These are phyloP conservation scores for Macaria notata DNA, from an alignment of 2,888 invertebrate genomes.

Conservation along the genomic window DNA sequence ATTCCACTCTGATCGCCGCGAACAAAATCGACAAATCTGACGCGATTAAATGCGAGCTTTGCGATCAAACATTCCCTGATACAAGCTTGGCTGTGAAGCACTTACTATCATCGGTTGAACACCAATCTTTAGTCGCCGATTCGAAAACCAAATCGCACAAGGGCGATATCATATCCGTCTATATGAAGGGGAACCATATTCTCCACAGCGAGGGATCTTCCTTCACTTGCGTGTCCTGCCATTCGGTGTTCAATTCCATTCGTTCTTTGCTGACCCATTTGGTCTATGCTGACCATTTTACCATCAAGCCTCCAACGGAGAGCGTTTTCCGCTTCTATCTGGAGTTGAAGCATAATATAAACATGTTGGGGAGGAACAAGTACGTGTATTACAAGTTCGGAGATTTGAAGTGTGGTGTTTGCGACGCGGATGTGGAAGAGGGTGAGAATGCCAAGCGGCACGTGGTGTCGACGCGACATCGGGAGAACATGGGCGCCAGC, in stretches of 20 bases:
- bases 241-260: slow-evolving; percentile 64
- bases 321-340: slow-evolving; percentile 73
- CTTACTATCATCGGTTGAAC: slow-evolving; percentile 55
- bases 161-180: slow-evolving; percentile 71
- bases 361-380: slow-evolving; percentile 68
- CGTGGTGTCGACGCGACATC: slow-evolving; percentile 65
- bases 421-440: slow-evolving; percentile 61
- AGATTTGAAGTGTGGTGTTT: slow-evolving; percentile 67
- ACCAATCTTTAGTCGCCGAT: slow-evolving; percentile 58
- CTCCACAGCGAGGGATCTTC: slow-evolving; percentile 64
- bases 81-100: slow-evolving; percentile 55
- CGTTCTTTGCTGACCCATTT: slow-evolving; percentile 63
- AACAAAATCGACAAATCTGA: slow-evolving; percentile 50
- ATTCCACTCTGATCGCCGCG: slow-evolving; percentile 38
- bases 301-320: slow-evolving; percentile 56
- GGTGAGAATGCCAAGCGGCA: slow-evolving; percentile 72
- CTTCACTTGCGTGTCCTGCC: slow-evolving; percentile 60
- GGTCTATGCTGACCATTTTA: slow-evolving; percentile 68
- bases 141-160: slow-evolving; percentile 48
- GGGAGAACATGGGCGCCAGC: slow-evolving; percentile 75
- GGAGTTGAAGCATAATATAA: slow-evolving; percentile 72
- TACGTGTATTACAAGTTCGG: slow-evolving; percentile 71
- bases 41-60: slow-evolving; percentile 54
- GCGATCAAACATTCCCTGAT: slow-evolving; percentile 53
- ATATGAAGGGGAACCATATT: slow-evolving; percentile 68